Conservation (phyloP, 30 jellyfish, hydroid and myxozoan genomes). For the Cassiopea xamachana region DNA sequence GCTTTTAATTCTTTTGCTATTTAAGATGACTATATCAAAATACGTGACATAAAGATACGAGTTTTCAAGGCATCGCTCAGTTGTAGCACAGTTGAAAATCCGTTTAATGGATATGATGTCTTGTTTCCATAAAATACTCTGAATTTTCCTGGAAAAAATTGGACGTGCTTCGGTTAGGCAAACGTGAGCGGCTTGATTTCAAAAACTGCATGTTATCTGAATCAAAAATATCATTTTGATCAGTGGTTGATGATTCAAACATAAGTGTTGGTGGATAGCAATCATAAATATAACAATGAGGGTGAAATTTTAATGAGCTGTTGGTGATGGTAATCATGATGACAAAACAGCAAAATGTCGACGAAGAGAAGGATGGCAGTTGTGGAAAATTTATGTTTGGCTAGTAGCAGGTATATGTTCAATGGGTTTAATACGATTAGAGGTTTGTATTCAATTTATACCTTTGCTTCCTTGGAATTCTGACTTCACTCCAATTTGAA, state of each 20-base stretch:
- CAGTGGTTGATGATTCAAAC: not conserved
- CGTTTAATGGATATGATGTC: slow-evolving; percentile 86
- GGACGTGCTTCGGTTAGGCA: not conserved
- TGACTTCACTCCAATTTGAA: slow-evolving; percentile 94
- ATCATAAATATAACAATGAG: not conserved
- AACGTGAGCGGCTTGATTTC: not conserved
- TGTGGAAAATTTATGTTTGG: too few relatives aligned
- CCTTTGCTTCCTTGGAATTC: slow-evolving; percentile 76
- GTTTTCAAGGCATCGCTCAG: slow-evolving; percentile 38
- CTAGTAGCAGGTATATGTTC: too few relatives aligned
- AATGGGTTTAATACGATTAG: too few relatives aligned
- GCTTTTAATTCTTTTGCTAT: too few relatives aligned
- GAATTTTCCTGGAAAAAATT: slow-evolving; percentile 72
- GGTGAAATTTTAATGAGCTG: not conserved
- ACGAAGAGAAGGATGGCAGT: too few relatives aligned
- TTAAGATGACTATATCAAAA: too few relatives aligned
- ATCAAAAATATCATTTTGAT: not conserved
- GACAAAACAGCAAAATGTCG: not conserved
- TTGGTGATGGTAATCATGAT: not conserved
- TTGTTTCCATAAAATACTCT: slow-evolving; percentile 94
- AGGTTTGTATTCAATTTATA: not conserved
- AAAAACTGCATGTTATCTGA: not conserved
- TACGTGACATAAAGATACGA: slow-evolving; percentile 44
- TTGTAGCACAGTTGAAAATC: slow-evolving; percentile 75
- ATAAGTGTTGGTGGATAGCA: not conserved